Evolutionary conservation across 2,888 invertebrate species (phyloP).

Genomic region (Helobdella robusta): DNA sequence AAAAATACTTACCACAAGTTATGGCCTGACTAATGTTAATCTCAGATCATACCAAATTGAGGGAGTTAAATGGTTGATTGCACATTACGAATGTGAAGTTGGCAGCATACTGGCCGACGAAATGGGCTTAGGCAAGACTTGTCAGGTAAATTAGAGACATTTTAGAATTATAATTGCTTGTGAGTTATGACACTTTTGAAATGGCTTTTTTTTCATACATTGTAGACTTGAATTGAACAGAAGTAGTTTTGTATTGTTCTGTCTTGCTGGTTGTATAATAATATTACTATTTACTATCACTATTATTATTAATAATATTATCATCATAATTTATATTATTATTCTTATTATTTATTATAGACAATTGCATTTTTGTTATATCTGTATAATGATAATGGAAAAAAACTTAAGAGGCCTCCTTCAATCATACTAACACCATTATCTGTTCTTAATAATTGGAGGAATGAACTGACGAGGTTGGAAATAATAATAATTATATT

Average conservation of each 20-base stretch:
- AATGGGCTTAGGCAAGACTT: conserved; percentile 50
- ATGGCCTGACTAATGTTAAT: no score
- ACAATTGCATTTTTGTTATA: conserved; percentile 44
- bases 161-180: conserved; percentile 1
- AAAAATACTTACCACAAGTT: no score
- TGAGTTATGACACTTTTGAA: no score
- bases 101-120: conserved; percentile 49
- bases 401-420: conserved; percentile 36
- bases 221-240: no score
- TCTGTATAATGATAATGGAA: conserved; percentile 35
- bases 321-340: no score
- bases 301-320: no score
- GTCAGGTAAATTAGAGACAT: conserved; percentile 47
- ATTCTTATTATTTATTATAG: no score
- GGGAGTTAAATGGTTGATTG: conserved; percentile 46
- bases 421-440: conserved; percentile 44
- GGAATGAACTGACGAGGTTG: conserved; percentile 43
- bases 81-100: conserved; percentile 39
- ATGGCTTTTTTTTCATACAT: no score
- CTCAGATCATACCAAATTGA: conserved; percentile 43
- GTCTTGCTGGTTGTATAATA: no score
- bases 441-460: conserved; percentile 47
- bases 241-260: no score
- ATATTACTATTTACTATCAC: no score
- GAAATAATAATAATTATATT: not conserved